Evolutionary conservation across 2,113 vertebrate species (phyloP), one percentile per base, ranked within the genome.

Genomic region (Sclerurus mexicanus): DNA sequence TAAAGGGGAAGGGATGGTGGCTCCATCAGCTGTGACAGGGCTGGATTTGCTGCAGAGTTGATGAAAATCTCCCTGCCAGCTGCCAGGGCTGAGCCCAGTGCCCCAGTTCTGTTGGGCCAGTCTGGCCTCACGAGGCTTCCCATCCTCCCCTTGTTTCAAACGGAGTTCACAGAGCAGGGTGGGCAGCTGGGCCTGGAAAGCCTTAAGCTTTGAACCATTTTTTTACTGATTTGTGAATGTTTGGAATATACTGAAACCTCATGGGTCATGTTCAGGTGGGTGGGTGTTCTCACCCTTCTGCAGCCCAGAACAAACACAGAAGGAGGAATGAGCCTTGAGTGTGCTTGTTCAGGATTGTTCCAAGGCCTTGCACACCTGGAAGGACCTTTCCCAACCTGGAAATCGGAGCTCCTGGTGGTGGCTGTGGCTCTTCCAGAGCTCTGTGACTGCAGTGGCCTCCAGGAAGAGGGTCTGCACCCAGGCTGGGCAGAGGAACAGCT

Each of bases 271-370:
- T 40, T 25, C 8, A n/a, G 79, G 6, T 2, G 21, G 63, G 83
- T 0, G 4, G 39, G 12, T 59, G 68, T 24, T 1, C 9, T 17
- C 4, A 0, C 55, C 47, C 42, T 37, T 25, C 47, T 59, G 3
- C 39, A 40, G 42, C 52, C 42, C 66, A 21, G 80, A 44, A 14
- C 27, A 22, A 42, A 60, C 42, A 16, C 74, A 2, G 7, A 44
- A 49, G 74, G 66, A 73, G 67, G 40, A 18, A 33, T 39, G 21
- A 82, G 67, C 53, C 55, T 5, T 1, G 5, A 4, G 19, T 14
- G 24, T 39, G 4, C 21, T 12, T 8, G 28, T 4, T 67, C 52
- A 30, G 93, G 56, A 7, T 47, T 47, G 62, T 59, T 59, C 20
- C 1, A 33, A 37, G 84, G 35, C 73, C 77, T 19, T 21, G 58